Evolutionary conservation across 2,797 vertebrate species (phyloP).

Genomic region (Ptychobarbus kaznakovi): DNA sequence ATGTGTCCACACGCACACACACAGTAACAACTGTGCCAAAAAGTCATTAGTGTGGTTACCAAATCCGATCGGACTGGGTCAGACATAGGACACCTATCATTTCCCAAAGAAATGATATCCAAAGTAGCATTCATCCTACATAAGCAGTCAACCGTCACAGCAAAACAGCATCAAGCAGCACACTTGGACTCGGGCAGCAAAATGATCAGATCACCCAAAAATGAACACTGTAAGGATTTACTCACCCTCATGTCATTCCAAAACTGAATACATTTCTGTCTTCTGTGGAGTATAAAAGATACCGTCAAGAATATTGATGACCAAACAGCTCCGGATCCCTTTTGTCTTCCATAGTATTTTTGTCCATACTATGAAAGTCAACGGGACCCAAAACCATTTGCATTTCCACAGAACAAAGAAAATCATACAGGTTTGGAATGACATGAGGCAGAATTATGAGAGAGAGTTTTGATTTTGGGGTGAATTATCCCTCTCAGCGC

Average conservation of each 20-base stretch:
- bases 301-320: background rate
- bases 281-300: background rate
- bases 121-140: constrained; percentile 35
- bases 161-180: background rate
- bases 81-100: constrained; percentile 22
- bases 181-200: background rate
- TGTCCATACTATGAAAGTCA: background rate
- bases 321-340: background rate
- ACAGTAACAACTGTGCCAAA: constrained; percentile 10
- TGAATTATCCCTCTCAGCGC: background rate
- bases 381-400: background rate
- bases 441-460: background rate
- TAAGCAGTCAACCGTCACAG: background rate
- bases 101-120: constrained; percentile 16
- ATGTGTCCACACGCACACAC: constrained; percentile 49
- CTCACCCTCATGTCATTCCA: background rate
- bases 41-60: constrained; percentile 7
- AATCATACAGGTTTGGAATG: background rate
- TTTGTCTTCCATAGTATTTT: background rate
- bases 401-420: background rate
- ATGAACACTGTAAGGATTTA: background rate
- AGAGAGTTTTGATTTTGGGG: background rate
- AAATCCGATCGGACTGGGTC: constrained; percentile 17
- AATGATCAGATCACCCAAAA: background rate
- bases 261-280: background rate